Evolutionary conservation across 2,113 vertebrate species (phyloP), one percentile per base, ranked within the genome.

Genomic region (Notothenia coriiceps): DNA sequence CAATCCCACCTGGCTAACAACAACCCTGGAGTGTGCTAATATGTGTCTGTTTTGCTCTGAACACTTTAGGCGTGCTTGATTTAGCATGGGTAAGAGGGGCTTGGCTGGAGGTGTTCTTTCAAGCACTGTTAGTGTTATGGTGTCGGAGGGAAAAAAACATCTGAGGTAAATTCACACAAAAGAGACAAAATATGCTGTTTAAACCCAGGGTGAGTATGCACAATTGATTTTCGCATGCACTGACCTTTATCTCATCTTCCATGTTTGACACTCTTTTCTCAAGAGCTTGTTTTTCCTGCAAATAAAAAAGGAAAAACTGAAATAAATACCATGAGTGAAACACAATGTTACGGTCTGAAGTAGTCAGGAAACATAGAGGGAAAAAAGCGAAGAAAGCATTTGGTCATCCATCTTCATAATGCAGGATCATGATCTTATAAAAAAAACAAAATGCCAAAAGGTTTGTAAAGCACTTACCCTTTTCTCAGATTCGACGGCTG

Each of bases 181-280:
- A 64, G 44, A 77, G 70, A 70, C 22, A 40, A 70, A 79, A 68
- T 60, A 56, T 50, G 60, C 40, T 5, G 33, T 77, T 65, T 62
- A 59, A 87, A 71, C n/a, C 44, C 55, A 33, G 17, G 11, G 47
- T 51, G 64, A 67, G 29, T 49, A 0, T 43, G 57, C 20, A 63
- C 11, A 5, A 14, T 52, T 35, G 59, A 5, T 50, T 64, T 67
- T 68, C 51, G 22, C 47, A 59, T 35, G 20, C 18, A 89, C 86
- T 89, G 77, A 99, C 98, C 98, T 99, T 99, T 91, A 99, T 88
- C 81, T 99, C 98, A 70, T 97, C 98, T 72, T 99, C 97, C 98
- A 99, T 99, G 90, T 97, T 96, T 4, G 98, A 97, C 80, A 99
- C 97, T 88, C 94, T 97, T 91, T 97, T 97, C 90, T 98, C 97